Evolutionary conservation across 2,888 invertebrate genomes (phyloP), one percentile per base, ranked within the genome.

Genomic region (Allacma fusca): DNA sequence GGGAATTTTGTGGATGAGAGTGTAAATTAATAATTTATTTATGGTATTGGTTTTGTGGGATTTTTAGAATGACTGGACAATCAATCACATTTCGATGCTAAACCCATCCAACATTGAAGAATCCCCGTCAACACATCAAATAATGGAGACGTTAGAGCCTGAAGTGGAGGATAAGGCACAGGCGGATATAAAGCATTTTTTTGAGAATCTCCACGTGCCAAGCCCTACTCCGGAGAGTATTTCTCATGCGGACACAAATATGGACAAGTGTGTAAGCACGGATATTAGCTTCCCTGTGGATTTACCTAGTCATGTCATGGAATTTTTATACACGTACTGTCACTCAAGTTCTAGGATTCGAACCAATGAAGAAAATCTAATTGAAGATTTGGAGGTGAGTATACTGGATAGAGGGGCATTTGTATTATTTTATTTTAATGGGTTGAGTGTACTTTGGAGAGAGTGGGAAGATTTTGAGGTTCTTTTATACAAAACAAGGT

Each of bases 71-170:
- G 34, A 28, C 1, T 79, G 79, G 79, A 57, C 28, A 24, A 77
- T 79, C 40, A 59, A 79, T 40, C 79, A 79, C 21, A 72, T 79
- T n/a, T 65, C 79, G 13, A n/a, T 29, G 28, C 28, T 79, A 2
- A 67, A 76, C 40, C 79, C 79, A 12, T 26, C 9, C 2, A 65
- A 71, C 12, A 76, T 79, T 28, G 79, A 79, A 59, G 79, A 79
- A 19, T 79, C 79, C 0, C 79, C 79, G 16, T 79, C 79, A 0
- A 77, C 76, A 4, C 79, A 79, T 74, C 79, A 79, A 43, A 43
- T 59, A 24, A 57, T 43, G 19, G 76, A 76, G 13, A 19, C 23
- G 1, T 57, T 75, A 26, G 59, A 59, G 12, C 62, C 59, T 5
- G 75, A 64, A 43, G 16, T 34, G 13, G 75, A 75, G 64, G 62